Evolutionary conservation across 1,140 invertebrate species (phyloP).

Genomic region (Portunus trituberculatus): DNA sequence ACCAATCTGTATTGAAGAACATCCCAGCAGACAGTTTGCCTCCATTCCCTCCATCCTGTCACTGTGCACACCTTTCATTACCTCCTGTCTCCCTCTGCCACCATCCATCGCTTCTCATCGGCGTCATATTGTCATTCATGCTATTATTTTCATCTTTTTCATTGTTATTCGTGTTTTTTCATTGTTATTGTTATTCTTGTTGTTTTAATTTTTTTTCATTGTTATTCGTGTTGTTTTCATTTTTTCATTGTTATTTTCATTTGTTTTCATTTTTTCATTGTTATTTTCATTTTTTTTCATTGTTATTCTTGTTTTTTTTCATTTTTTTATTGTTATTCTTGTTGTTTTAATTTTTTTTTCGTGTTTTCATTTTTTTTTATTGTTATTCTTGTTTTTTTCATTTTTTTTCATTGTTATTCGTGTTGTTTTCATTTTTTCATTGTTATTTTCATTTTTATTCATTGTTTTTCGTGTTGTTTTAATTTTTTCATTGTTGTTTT

Average conservation of each 20-base stretch:
- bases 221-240: background rate
- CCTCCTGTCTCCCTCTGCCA: too few species aligned
- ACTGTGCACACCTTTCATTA: too few species aligned
- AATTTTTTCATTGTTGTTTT: too few species aligned
- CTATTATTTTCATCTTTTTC: background rate
- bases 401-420: background rate
- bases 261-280: background rate
- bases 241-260: background rate
- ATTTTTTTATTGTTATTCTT: background rate
- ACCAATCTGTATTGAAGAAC: too few species aligned
- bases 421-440: background rate
- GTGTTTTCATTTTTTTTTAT: background rate
- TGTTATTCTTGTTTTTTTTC: background rate
- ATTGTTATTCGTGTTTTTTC: background rate
- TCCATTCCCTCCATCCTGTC: too few species aligned
- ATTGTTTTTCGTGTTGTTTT: background rate
- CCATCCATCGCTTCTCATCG: too few species aligned
- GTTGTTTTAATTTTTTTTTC: background rate
- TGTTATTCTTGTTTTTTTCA: background rate
- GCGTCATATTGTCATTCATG: too few species aligned
- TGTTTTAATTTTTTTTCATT: background rate
- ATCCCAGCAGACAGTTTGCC: too few species aligned
- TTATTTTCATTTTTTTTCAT: background rate
- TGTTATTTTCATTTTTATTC: background rate
- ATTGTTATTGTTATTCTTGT: background rate